Conservation (phyloP, 2,888 invertebrate genomes). For the Pyrochroa serraticornis region DNA sequence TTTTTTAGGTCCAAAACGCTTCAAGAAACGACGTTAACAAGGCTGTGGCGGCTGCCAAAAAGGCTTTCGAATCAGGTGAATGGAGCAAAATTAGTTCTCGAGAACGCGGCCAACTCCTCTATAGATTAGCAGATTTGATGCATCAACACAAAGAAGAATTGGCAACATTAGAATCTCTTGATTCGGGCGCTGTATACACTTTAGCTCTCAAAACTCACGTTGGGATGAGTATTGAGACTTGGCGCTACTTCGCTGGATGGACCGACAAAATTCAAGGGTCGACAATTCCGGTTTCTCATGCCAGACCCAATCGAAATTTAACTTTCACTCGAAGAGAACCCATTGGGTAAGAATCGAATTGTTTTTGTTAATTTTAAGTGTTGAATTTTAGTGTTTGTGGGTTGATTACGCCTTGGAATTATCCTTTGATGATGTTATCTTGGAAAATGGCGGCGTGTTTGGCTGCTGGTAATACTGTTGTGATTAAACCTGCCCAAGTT, state of each 20-base stretch:
- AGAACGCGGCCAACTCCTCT: constrained; percentile 84
- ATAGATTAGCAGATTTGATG: constrained; percentile 92
- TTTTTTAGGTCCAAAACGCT: constrained; percentile 67
- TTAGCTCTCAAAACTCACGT: constrained; percentile 94
- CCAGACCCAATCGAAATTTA: constrained; percentile 88
- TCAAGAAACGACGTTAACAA: constrained; percentile 81
- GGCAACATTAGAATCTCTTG: constrained; percentile 91
- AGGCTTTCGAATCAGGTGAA: constrained; percentile 85
- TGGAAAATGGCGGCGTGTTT: constrained; percentile 99
- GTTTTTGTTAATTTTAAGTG: too few relatives aligned
- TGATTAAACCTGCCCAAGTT: constrained; percentile 93
- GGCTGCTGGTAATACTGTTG: constrained; percentile 95
- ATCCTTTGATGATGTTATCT: constrained; percentile 97
- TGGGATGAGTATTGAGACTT: constrained; percentile 97
- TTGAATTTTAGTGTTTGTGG: constrained; percentile 81
- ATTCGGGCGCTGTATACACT: constrained; percentile 97
- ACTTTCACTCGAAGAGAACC: constrained; percentile 90
- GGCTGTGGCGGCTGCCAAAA: constrained; percentile 87
- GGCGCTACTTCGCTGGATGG: constrained; percentile 97
- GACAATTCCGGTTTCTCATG: constrained; percentile 91
- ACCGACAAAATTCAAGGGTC: constrained; percentile 93
- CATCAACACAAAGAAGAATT: constrained; percentile 92
- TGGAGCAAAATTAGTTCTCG: constrained; percentile 95
- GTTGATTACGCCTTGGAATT: constrained; percentile 96
- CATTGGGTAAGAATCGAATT: constrained; percentile 81